Evolutionary conservation across 2,888 invertebrate species (phyloP).

Genomic region (Glyphotaelius pellucidus): DNA sequence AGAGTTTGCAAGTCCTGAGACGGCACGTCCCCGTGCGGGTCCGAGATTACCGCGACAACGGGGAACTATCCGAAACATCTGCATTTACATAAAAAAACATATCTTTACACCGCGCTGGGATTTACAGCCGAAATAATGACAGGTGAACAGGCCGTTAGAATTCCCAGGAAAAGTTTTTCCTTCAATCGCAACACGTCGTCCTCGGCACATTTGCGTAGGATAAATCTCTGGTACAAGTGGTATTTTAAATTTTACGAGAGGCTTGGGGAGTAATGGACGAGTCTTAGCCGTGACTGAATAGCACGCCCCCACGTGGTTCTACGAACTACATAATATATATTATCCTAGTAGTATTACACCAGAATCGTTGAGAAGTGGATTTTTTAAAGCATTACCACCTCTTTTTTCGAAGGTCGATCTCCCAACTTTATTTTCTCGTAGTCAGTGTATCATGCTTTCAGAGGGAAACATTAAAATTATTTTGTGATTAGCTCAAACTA

Average conservation of each 20-base stretch:
- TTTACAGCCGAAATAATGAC: conserved; percentile 39
- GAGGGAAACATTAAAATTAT: neutral
- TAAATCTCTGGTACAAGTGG: conserved; percentile 42
- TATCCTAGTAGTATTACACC: neutral
- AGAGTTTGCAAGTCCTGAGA: neutral
- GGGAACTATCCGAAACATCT: conserved; percentile 16
- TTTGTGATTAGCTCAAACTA: too few species aligned
- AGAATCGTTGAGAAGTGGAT: neutral
- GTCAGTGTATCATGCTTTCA: neutral
- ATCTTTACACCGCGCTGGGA: conserved; percentile 30
- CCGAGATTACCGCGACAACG: conserved; percentile 10
- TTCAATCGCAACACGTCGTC: conserved; percentile 34
- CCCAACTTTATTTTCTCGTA: neutral
- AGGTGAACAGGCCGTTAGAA: conserved; percentile 27
- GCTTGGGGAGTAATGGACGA: neutral
- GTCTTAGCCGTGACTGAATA: neutral
- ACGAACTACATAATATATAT: neutral
- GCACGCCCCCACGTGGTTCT: neutral
- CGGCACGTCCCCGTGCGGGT: neutral
- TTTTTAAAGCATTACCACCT: neutral
- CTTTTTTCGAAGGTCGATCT: neutral
- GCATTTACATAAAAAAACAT: conserved; percentile 25
- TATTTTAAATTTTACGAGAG: conserved; percentile 22
- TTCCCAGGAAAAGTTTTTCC: neutral
- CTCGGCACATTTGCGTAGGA: conserved; percentile 3